Evolutionary conservation across 1,140 invertebrate genomes (phyloP).

Genomic region (Pseudomyrmex pallidus): DNA sequence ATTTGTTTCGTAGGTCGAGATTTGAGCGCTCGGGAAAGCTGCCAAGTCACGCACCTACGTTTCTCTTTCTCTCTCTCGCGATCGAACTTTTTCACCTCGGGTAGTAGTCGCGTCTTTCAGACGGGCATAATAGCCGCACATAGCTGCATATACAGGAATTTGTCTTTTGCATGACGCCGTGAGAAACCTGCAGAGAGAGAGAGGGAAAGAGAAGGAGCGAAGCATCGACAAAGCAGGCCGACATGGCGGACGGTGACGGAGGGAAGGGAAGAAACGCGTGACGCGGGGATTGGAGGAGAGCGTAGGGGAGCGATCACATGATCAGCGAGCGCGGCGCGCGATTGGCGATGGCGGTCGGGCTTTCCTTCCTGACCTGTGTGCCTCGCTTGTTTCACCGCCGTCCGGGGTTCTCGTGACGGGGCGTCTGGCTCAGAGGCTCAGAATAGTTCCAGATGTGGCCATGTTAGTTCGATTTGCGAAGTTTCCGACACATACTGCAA

Average conservation of each 20-base stretch:
- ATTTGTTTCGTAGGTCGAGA: neutral
- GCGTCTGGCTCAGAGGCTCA: constrained; percentile 81
- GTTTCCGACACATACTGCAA: constrained; percentile 80
- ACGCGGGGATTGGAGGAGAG: neutral
- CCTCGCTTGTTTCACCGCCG: constrained; percentile 51
- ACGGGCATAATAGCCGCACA: constrained; percentile 14
- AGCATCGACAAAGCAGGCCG: no score
- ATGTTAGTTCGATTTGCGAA: constrained; percentile 85
- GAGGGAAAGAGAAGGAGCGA: neutral
- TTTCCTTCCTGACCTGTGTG: constrained; percentile 63
- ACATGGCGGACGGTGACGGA: neutral
- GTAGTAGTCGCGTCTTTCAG: constrained; percentile 46
- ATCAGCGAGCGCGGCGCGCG: constrained; percentile 16
- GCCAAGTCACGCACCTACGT: constrained; percentile 24
- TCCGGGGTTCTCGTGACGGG: constrained; percentile 65
- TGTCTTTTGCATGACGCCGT: constrained; percentile 34
- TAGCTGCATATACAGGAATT: constrained; percentile 54
- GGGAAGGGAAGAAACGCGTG: neutral
- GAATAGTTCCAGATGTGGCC: constrained; percentile 85
- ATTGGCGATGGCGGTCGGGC: constrained; percentile 67
- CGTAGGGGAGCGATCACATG: constrained; percentile 68
- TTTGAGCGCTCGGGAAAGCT: neutral
- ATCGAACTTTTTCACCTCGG: constrained; percentile 61
- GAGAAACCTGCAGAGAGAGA: neutral
- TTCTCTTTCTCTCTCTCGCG: no score